Base-by-base conservation (phyloP, 1,140 invertebrate genomes). In the Sminthurides bifidus region DNA sequence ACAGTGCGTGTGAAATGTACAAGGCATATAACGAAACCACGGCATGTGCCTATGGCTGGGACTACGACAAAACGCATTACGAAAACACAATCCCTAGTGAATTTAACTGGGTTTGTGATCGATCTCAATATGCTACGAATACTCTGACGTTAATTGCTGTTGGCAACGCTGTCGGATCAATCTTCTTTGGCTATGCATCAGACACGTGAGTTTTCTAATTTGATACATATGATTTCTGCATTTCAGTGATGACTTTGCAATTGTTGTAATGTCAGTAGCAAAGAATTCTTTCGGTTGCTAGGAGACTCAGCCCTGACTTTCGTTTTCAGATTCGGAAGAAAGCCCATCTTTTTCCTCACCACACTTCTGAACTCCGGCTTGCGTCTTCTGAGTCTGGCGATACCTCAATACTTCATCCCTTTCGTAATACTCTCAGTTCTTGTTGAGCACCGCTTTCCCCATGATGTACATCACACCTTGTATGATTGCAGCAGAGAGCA, bases 61-160 rank as follows among this genome's bases (percentile, higher is more conserved):
- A 60, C 14, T 64, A 58, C 43, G 61, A 64, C 21, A 23, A 12
- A 24, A 54, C 45, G 5, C 54, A 64, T 52, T 64, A 52, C 33
- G 1, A n/a, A 19, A 38, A 41, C 2, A 64, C 61, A 19, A 41
- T 64, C 10, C 58, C 61, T 5, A 35, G 41, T 19, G 45, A 60
- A 4, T 64, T 52, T 29, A 55, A 57, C 38, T 64, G 61, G 61
- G 61, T 64, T 19, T 64, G 61, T 53, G 45, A 53, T 12, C 30
- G 46, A 27, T 24, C 37, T 35, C 50, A 56, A 37, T 59, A 60
- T 31, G 31, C 55, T 15, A 64, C 61, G 3, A 52, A 60, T 55
- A 52, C 58, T 0, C 56, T 64, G 35, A 64, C 61, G 8, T 19
- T 55, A 2, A 21, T 23, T 12, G 50, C 48, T n/a, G 49, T 58